Evolutionary conservation across 2,888 invertebrate species (phyloP).

Genomic region (Xestia ashworthii): DNA sequence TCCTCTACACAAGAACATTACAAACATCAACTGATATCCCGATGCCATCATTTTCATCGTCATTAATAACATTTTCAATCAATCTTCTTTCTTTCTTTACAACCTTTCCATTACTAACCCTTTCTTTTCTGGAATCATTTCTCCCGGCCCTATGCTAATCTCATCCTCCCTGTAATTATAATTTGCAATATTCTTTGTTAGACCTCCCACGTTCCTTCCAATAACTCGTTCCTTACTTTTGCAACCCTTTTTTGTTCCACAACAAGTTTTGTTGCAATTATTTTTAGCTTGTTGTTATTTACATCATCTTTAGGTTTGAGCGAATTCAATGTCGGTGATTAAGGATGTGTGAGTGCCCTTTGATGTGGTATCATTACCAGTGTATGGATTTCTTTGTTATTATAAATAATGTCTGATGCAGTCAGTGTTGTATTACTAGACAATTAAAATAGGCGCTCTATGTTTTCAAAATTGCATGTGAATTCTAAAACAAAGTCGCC

Average conservation of each 20-base stretch:
- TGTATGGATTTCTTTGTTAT: not conserved
- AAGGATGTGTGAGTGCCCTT: not conserved
- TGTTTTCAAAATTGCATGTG: not conserved
- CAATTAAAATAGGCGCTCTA: no score
- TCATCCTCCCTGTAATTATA: constrained; percentile 14
- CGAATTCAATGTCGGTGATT: constrained; percentile 18
- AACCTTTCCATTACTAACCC: not conserved
- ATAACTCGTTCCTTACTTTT: constrained; percentile 12
- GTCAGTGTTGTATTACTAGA: not conserved
- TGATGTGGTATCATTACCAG: constrained; percentile 5
- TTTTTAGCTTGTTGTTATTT: constrained; percentile 11
- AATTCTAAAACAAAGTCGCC: no score
- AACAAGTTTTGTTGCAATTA: constrained; percentile 20
- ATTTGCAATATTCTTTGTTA: constrained; percentile 41
- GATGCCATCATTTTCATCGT: not conserved
- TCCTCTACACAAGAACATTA: not conserved
- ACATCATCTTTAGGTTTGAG: not conserved
- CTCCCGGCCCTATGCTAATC: constrained; percentile 7
- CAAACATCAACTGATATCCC: not conserved
- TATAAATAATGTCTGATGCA: not conserved
- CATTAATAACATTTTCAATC: constrained; percentile 16
- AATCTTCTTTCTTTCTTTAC: constrained; percentile 30
- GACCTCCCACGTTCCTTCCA: constrained; percentile 47
- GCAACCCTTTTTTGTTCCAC: constrained; percentile 28
- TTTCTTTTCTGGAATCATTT: constrained; percentile 22